phyloP scores from a whole-genome alignment of 2,888 invertebrate species.

The Rugalucina vietnamica region DNA sequence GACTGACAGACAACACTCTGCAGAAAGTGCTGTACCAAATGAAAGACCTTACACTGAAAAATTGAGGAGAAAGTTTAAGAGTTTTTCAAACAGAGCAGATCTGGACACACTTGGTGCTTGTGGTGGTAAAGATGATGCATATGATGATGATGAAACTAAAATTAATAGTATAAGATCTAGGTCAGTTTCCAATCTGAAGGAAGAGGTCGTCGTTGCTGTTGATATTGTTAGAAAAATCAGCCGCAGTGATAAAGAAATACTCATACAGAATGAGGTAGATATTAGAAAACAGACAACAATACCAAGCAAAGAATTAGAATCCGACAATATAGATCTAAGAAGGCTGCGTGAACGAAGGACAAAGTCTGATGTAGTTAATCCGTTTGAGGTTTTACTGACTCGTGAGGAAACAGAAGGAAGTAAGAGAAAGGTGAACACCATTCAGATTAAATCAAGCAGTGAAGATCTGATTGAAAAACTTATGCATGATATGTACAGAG shows the following conservation, averaged over 20 bases:
- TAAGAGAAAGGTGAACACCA: not conserved
- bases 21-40: not conserved
- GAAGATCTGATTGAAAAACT: not conserved
- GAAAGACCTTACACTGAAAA: not conserved
- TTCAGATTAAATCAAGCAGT: not conserved
- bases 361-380: not conserved
- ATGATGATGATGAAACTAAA: not conserved
- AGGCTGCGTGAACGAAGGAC: not conserved
- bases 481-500: not conserved
- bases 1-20: not conserved
- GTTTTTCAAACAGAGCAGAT: not conserved
- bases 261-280: not conserved
- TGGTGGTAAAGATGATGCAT: too few species aligned
- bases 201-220: not conserved
- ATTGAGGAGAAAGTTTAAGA: not conserved
- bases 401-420: not conserved
- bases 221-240: not conserved
- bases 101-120: not conserved
- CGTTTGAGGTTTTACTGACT: not conserved
- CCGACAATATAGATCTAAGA: not conserved
- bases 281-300: not conserved
- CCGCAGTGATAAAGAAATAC: not conserved
- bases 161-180: too few species aligned
- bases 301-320: not conserved
- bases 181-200: not conserved